Conservation (phyloP, 2,888 invertebrate species). For the Dusona sp. region DNA sequence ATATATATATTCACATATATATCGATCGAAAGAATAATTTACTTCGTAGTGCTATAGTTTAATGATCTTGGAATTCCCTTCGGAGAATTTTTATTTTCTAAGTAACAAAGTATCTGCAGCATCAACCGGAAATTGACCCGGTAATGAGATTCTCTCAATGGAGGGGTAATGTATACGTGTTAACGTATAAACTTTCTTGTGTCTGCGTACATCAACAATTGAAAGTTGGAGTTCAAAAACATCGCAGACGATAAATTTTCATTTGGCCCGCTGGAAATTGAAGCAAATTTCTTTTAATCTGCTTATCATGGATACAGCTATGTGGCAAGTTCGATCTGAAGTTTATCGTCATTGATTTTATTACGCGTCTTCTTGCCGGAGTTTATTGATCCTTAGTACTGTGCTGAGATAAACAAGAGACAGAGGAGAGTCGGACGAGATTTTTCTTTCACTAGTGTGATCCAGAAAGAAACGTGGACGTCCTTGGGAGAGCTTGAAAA, state of each 20-base stretch:
- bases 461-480: conserved; percentile 34
- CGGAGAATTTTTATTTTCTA: conserved; percentile 23
- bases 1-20: background rate
- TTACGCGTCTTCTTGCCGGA: conserved; percentile 1
- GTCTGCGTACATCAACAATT: background rate
- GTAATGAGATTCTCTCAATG: conserved; percentile 29
- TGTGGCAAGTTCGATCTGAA: conserved; percentile 16
- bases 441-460: conserved; percentile 44
- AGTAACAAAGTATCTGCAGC: conserved; percentile 46
- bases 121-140: conserved; percentile 43
- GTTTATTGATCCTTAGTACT: conserved; percentile 27
- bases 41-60: conserved; percentile 58
- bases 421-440: conserved; percentile 7
- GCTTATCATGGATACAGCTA: conserved; percentile 6
- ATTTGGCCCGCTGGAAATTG: conserved; percentile 26
- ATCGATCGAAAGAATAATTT: conserved; percentile 61
- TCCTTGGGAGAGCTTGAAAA: conserved; percentile 46
- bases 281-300: conserved; percentile 42
- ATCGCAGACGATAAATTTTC: conserved; percentile 39
- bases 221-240: conserved; percentile 9
- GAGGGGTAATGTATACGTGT: background rate
- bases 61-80: conserved; percentile 67
- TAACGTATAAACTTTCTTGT: background rate
- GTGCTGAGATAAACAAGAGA: background rate
- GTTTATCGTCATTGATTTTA: conserved; percentile 49